A percentile compares a stretch with the other conserved stretches of the same genome.
Evolutionary conservation across 2,888 invertebrate species (phyloP).

Genomic region (Orthosia incerta): DNA sequence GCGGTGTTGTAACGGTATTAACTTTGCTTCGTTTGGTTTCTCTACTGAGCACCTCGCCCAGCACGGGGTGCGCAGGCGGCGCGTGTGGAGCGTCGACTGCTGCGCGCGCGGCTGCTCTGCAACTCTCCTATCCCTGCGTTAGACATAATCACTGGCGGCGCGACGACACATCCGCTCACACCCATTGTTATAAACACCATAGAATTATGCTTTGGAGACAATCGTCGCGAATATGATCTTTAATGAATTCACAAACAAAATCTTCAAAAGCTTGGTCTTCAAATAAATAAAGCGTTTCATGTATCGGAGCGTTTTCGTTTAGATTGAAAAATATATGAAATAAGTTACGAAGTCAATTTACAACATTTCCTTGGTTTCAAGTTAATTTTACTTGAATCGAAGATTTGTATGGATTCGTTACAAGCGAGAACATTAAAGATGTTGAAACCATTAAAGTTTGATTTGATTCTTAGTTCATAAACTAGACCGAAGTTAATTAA

Average conservation of each 20-base stretch:
- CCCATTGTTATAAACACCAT: conserved; percentile 73
- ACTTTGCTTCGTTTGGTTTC: conserved; percentile 92
- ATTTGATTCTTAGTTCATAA: conserved; percentile 40
- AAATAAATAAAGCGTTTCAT: conserved; percentile 53
- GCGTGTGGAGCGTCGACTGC: conserved; percentile 92
- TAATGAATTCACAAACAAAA: conserved; percentile 47
- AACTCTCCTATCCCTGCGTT: conserved; percentile 91
- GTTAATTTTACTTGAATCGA: conserved; percentile 68
- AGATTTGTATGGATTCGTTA: conserved; percentile 70
- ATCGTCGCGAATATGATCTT: conserved; percentile 64
- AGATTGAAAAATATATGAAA: conserved; percentile 27
- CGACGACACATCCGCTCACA: conserved; percentile 75
- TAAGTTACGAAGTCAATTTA: conserved; percentile 47
- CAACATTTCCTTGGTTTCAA: conserved; percentile 69
- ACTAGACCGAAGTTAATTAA: conserved; percentile 22
- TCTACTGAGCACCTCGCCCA: conserved; percentile 95
- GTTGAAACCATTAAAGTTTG: conserved; percentile 63
- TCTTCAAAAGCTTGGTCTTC: conserved; percentile 33
- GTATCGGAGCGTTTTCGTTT: conserved; percentile 68
- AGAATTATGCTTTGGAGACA: conserved; percentile 65
- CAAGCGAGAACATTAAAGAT: conserved; percentile 61
- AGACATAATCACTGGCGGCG: conserved; percentile 88
- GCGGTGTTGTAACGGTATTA: conserved; percentile 90
- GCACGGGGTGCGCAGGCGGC: conserved; percentile 95
- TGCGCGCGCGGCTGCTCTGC: conserved; percentile 85